A percentile compares a stretch with the other conserved stretches of the same genome.
These are phyloP conservation scores for Leptura quadrifasciata DNA, from an alignment of 2,888 invertebrate species.

Conservation along the genomic window DNA sequence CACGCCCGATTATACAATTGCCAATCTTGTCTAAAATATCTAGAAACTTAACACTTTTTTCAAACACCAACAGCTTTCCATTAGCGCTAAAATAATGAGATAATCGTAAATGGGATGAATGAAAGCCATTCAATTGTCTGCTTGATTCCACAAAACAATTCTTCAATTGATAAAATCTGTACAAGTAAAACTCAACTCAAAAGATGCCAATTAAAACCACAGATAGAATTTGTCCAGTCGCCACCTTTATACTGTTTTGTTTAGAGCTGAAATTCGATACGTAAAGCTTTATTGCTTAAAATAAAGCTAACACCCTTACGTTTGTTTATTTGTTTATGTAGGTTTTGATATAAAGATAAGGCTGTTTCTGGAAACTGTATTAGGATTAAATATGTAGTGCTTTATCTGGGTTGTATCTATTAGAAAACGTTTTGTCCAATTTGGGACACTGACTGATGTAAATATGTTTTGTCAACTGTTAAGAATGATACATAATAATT, in stretches of 20 bases:
- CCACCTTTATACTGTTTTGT: slow-evolving; percentile 11
- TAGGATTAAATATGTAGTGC: slow-evolving; percentile 42
- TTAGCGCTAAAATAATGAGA: slow-evolving; percentile 40
- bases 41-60: slow-evolving; percentile 38
- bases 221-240: slow-evolving; percentile 26
- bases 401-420: slow-evolving; percentile 39
- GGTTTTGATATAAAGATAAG: slow-evolving; percentile 41
- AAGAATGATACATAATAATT: neutral
- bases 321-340: slow-evolving; percentile 31
- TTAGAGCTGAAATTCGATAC: slow-evolving; percentile 32
- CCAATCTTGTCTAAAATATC: neutral
- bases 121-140: slow-evolving; percentile 47
- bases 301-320: slow-evolving; percentile 25
- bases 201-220: slow-evolving; percentile 35
- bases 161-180: slow-evolving; percentile 48
- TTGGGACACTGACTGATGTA: slow-evolving; percentile 7
- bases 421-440: slow-evolving; percentile 35
- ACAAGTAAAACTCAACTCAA: slow-evolving; percentile 26
- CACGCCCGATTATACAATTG: slow-evolving; percentile 16
- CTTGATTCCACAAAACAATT: slow-evolving; percentile 46
- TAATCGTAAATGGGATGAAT: slow-evolving; percentile 40
- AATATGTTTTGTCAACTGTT: slow-evolving; percentile 26
- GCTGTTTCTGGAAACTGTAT: slow-evolving; percentile 41
- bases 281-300: slow-evolving; percentile 27
- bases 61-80: slow-evolving; percentile 5